A percentile compares a stretch with the other conserved stretches of the same genome.
Evolutionary conservation across 2,113 vertebrate species (phyloP).

Genomic region (Cacatua alba): DNA sequence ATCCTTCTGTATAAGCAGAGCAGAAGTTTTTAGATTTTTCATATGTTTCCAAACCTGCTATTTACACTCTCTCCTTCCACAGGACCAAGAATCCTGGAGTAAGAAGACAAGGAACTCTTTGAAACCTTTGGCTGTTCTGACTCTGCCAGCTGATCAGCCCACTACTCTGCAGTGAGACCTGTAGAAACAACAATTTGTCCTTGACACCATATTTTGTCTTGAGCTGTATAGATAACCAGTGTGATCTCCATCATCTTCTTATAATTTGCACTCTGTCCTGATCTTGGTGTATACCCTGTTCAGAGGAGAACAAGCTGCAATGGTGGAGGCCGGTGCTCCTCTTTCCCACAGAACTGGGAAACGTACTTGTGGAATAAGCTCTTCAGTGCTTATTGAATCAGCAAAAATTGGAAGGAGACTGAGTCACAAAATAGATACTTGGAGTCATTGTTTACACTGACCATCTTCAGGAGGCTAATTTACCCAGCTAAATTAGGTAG

Average conservation of each 20-base stretch:
- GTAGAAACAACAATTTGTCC: neutral
- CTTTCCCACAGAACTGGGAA: neutral
- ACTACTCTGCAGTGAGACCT: neutral
- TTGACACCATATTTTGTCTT: neutral
- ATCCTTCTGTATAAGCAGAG: neutral
- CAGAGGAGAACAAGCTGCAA: neutral
- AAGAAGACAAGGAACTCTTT: neutral
- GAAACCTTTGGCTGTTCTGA: neutral
- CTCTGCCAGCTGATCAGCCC: neutral
- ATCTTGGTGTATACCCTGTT: neutral
- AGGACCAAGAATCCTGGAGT: neutral
- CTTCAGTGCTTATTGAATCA: neutral
- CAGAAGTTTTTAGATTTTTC: neutral
- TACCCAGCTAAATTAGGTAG: neutral
- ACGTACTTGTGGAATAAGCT: neutral
- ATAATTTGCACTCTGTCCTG: neutral
- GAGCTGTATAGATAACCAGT: neutral
- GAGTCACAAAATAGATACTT: neutral
- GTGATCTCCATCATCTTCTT: neutral
- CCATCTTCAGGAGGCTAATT: neutral
- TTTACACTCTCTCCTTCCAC: neutral
- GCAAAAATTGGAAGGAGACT: neutral
- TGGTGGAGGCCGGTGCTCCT: neutral
- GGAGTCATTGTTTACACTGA: neutral
- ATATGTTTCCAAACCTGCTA: neutral